Percentiles rank a stretch among this genome's conserved stretches.
Conservation (phyloP, 2,888 invertebrate species). For the Limnephilus lunatus region DNA sequence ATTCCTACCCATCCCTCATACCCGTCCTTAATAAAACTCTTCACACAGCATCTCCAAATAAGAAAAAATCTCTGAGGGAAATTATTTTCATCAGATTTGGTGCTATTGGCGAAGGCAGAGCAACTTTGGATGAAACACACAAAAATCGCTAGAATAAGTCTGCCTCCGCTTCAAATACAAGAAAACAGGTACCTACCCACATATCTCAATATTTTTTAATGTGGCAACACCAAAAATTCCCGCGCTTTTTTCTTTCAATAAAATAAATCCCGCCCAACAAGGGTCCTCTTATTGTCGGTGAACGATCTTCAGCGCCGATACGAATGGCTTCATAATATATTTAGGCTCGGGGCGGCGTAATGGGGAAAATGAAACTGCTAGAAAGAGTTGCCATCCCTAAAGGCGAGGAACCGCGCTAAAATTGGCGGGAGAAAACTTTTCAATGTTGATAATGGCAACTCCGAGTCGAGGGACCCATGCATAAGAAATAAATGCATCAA, state of each 20-base stretch:
- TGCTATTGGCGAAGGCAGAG: too few relatives aligned
- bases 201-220: not conserved
- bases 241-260: conserved; percentile 31
- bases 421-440: conserved; percentile 36
- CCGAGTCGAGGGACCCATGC: conserved; percentile 18
- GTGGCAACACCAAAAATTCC: conserved; percentile 13
- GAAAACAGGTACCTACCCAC: not conserved
- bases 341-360: not conserved
- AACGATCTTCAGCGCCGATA: conserved; percentile 38
- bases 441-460: conserved; percentile 34
- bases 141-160: not conserved
- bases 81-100: too few relatives aligned
- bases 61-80: too few relatives aligned
- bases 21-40: too few relatives aligned
- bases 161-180: not conserved
- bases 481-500: conserved; percentile 21
- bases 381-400: not conserved
- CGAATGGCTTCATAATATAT: conserved; percentile 37
- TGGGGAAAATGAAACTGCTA: not conserved
- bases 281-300: conserved; percentile 34
- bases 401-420: not conserved
- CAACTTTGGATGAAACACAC: too few relatives aligned
- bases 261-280: conserved; percentile 33
- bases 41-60: too few relatives aligned
- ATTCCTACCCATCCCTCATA: too few relatives aligned